These are phyloP conservation scores for Drosophila pruinosa DNA, from an alignment of 1,140 invertebrate genomes.

Conservation along the genomic window DNA sequence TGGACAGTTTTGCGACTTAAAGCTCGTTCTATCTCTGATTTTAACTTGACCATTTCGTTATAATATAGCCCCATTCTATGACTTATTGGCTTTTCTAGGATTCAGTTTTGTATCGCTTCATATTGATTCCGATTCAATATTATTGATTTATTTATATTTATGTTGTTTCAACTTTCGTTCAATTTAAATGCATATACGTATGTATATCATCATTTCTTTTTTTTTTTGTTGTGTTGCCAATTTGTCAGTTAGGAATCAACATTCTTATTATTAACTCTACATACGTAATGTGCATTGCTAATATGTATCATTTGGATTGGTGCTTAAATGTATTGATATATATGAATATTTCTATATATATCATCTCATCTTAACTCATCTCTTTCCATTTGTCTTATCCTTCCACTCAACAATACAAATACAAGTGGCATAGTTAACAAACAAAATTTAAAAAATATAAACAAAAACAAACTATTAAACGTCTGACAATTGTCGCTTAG, in stretches of 20 bases:
- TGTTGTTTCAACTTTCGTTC: constrained; percentile 17
- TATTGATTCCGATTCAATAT: constrained; percentile 32
- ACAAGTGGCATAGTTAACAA: constrained; percentile 65
- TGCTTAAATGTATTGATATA: constrained; percentile 75
- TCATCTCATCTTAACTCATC: neutral
- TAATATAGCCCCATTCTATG: constrained; percentile 1
- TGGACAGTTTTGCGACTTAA: constrained; percentile 45
- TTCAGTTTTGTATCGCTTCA: constrained; percentile 37
- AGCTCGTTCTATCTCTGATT: constrained; percentile 26
- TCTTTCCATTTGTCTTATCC: neutral
- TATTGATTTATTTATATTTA: constrained; percentile 17
- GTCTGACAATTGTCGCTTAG: constrained; percentile 16
- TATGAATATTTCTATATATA: constrained; percentile 21
- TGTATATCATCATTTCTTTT: neutral
- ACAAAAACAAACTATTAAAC: constrained; percentile 5
- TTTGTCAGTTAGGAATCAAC: constrained; percentile 55
- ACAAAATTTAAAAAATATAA: constrained; percentile 39
- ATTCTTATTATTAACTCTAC: constrained; percentile 50
- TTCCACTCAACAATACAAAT: constrained; percentile 42
- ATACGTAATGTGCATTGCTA: constrained; percentile 62
- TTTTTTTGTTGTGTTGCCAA: neutral
- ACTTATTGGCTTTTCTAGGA: constrained; percentile 43
- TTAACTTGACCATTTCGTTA: constrained; percentile 14
- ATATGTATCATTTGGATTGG: constrained; percentile 69
- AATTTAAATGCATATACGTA: constrained; percentile 50